A percentile compares a stretch with the other conserved stretches of the same genome.
Evolutionary conservation across 1,140 invertebrate genomes (phyloP).

Genomic region (Scaptomyza pallida): DNA sequence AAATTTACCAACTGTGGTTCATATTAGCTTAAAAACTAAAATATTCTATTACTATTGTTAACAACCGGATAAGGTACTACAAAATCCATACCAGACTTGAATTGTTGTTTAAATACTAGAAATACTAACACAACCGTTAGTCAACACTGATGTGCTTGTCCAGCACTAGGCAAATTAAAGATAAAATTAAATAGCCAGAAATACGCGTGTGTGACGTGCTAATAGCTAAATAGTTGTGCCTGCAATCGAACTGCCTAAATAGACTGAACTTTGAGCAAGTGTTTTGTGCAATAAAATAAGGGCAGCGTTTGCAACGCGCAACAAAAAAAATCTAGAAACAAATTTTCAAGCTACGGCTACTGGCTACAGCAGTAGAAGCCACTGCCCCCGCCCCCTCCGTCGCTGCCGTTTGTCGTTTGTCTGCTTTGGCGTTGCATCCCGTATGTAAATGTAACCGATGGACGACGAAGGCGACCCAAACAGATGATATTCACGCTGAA

Average conservation of each 20-base stretch:
- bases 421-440: conserved; percentile 41
- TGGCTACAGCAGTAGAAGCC: conserved; percentile 29
- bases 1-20: background rate
- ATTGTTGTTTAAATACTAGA: conserved; percentile 23
- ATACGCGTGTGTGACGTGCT: conserved; percentile 51
- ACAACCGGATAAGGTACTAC: background rate
- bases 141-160: conserved; percentile 29
- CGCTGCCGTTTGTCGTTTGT: conserved; percentile 35
- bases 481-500: conserved; percentile 65
- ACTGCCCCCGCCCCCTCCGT: conserved; percentile 27
- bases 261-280: conserved; percentile 60
- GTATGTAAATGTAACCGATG: conserved; percentile 62
- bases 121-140: conserved; percentile 8
- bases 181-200: conserved; percentile 53
- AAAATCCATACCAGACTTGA: background rate
- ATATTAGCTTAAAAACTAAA: background rate
- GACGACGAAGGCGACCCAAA: conserved; percentile 51
- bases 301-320: conserved; percentile 24
- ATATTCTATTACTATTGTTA: background rate
- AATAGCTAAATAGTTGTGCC: conserved; percentile 45
- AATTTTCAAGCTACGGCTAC: conserved; percentile 42
- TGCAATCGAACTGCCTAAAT: conserved; percentile 51
- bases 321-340: conserved; percentile 26
- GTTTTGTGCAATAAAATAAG: conserved; percentile 65
- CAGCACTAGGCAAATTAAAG: conserved; percentile 47